Conservation (phyloP, 2,888 invertebrate genomes). For the Sarcophaga variegata region DNA sequence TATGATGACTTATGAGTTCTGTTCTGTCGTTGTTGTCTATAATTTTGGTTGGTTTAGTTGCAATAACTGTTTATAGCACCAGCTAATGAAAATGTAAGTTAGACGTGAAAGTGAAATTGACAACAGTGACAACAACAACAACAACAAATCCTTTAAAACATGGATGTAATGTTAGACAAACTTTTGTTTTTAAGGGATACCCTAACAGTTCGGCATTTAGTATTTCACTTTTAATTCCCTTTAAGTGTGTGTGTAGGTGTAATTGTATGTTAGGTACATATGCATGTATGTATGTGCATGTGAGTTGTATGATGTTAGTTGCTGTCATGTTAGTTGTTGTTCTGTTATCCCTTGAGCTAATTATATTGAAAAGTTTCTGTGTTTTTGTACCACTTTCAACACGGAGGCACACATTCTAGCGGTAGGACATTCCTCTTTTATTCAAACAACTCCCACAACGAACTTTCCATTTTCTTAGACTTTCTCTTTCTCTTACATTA, state of each 20-base stretch:
- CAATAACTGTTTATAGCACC: constrained; percentile 19
- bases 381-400: constrained; percentile 9
- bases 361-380: constrained; percentile 78
- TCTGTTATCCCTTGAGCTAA: constrained; percentile 74
- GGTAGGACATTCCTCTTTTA: constrained; percentile 43
- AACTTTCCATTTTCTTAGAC: neutral
- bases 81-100: constrained; percentile 6
- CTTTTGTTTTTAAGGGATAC: too few relatives aligned
- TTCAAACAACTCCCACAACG: constrained; percentile 49
- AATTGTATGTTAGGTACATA: neutral
- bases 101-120: neutral
- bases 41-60: constrained; percentile 3
- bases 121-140: neutral
- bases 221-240: neutral
- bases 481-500: neutral
- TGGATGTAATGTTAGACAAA: too few relatives aligned
- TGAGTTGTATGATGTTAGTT: constrained; percentile 47
- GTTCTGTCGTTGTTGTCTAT: neutral
- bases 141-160: neutral
- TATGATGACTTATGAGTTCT: constrained; percentile 59
- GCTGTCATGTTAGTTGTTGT: constrained; percentile 53
- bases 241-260: neutral
- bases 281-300: constrained; percentile 6
- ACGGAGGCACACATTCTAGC: neutral
- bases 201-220: too few relatives aligned